Percentiles rank a stretch among this genome's conserved stretches.
phyloP scores from a whole-genome alignment of 1,140 invertebrate genomes.

The Argopecten irradians region DNA sequence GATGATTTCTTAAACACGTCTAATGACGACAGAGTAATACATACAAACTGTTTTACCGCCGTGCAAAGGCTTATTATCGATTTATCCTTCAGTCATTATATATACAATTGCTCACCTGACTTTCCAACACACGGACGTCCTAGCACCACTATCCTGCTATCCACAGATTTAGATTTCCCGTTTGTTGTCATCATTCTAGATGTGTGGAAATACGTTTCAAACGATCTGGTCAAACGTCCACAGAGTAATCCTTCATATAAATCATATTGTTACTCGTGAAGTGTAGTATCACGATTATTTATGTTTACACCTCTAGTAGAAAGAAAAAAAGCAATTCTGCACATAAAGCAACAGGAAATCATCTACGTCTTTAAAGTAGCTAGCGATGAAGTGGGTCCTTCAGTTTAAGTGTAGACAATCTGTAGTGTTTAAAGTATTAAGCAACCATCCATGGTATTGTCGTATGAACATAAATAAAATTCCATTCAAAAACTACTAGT shows the following conservation, averaged over 20 bases:
- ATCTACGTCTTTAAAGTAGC: background rate
- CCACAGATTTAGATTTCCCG: constrained; percentile 3
- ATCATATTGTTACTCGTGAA: background rate
- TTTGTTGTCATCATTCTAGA: background rate
- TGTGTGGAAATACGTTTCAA: background rate
- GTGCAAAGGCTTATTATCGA: too few relatives aligned
- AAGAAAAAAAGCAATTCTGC: background rate
- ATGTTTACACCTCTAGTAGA: background rate
- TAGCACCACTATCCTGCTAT: background rate
- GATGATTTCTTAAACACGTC: too few relatives aligned
- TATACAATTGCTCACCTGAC: background rate
- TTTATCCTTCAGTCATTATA: too few relatives aligned
- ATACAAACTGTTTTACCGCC: too few relatives aligned
- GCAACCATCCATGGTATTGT: background rate
- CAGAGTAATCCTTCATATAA: background rate
- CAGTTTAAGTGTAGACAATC: background rate
- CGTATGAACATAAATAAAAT: background rate
- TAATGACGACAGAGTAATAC: too few relatives aligned
- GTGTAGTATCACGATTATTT: background rate
- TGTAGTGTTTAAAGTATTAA: background rate
- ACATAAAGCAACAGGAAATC: constrained; percentile 15
- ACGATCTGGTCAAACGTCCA: background rate
- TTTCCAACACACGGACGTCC: background rate
- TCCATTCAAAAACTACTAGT: background rate
- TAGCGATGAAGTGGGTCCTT: background rate